These are phyloP conservation scores for Nanorana parkeri DNA, from an alignment of 2,113 vertebrate genomes.

Conservation along the genomic window DNA sequence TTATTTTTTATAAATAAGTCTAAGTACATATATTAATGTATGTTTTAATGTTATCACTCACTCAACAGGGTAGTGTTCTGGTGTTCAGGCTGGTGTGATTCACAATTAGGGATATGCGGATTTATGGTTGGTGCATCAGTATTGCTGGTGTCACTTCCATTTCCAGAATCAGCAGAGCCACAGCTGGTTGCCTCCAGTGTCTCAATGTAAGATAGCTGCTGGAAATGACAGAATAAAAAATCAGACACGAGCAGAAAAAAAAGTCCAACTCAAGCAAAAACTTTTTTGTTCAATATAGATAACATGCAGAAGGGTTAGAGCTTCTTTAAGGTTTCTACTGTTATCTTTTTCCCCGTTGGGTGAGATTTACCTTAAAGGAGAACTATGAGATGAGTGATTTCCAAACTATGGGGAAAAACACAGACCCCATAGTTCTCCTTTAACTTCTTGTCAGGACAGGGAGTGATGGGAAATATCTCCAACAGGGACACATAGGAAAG, in stretches of 20 bases:
- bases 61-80: background rate
- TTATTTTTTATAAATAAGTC: too few species aligned
- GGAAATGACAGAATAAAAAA: background rate
- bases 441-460: too few species aligned
- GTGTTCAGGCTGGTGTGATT: background rate
- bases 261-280: too few species aligned
- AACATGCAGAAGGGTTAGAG: background rate
- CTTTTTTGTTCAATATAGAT: too few species aligned
- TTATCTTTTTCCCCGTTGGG: too few species aligned
- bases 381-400: too few species aligned
- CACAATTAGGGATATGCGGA: background rate
- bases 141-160: slow-evolving; percentile 36
- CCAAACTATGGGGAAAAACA: too few species aligned
- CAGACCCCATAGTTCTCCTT: too few species aligned
- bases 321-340: background rate
- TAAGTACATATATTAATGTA: too few species aligned
- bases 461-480: too few species aligned
- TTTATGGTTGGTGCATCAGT: slow-evolving; percentile 17
- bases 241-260: background rate
- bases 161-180: background rate
- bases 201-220: background rate
- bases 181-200: background rate
- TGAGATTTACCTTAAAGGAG: too few species aligned
- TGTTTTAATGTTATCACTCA: background rate
- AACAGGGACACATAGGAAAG: too few species aligned